Evolutionary conservation across 2,888 invertebrate genomes (phyloP).

Genomic region (Mantis religiosa): DNA sequence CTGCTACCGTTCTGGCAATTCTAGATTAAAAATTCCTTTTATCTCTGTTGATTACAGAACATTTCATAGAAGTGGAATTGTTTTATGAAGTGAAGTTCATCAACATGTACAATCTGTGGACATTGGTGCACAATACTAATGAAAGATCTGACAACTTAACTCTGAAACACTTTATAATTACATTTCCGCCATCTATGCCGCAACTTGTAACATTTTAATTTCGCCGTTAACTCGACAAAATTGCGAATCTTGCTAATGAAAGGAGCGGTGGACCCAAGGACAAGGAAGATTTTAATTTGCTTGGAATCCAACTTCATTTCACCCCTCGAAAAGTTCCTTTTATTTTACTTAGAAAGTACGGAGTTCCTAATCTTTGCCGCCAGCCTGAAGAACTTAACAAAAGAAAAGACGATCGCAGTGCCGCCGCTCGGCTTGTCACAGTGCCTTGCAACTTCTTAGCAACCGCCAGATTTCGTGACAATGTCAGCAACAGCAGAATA

Average conservation of each 20-base stretch:
- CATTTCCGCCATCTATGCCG: background rate
- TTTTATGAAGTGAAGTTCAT: too few relatives aligned
- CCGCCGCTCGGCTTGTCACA: background rate
- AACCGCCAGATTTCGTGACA: too few relatives aligned
- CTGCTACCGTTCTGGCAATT: too few relatives aligned
- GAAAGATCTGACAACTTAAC: too few relatives aligned
- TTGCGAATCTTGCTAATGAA: background rate
- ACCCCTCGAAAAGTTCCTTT: background rate
- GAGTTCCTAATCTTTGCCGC: background rate
- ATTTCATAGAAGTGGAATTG: too few relatives aligned
- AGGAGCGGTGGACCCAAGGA: background rate
- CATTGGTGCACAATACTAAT: too few relatives aligned
- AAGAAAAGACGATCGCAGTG: background rate
- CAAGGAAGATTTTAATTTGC: background rate
- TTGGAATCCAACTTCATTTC: background rate
- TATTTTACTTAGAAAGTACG: background rate
- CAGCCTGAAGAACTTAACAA: background rate
- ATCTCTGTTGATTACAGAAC: too few relatives aligned
- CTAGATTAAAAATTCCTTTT: too few relatives aligned
- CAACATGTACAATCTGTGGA: too few relatives aligned
- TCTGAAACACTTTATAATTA: background rate
- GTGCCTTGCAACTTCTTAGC: too few relatives aligned
- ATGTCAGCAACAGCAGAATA: too few relatives aligned
- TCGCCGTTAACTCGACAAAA: background rate
- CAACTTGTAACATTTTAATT: background rate